Evolutionary conservation across 37 sponge, comb jelly and placozoan genomes (phyloP), one percentile per base, ranked within the genome.

Genomic region (Oopsacas minuta): DNA sequence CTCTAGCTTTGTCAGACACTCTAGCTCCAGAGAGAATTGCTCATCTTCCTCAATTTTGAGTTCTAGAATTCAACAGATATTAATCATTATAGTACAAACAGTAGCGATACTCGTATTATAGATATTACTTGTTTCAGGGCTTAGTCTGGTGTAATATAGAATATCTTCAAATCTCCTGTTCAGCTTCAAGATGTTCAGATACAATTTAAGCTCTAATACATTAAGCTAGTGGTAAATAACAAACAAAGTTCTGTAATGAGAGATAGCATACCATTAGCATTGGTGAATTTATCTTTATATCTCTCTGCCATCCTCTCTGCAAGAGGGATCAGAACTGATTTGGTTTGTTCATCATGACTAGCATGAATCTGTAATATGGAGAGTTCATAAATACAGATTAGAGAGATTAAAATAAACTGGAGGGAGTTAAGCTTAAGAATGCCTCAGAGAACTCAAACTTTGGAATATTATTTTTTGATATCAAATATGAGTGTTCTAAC

Each of bases 291-390:
- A 15, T 46, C 49, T 7, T 91, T 51, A 39, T 89, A 91, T 82
- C 90, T 93, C 38, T 91, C 87, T 75, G 93, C 85, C 91, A 96
- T 86, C 39, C 53, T 86, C 87, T 96, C 92, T 0, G 96, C 94
- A 38, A 96, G 86, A 23, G 96, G 90, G 23, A 94, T 88, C 3
- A 85, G 85, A 61, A 61, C 75, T 61, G 75, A 61, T 12, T 61
- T 61, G 3, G 75, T 61, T 12, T 61, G 75, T n/a, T 61, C 75
- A 34, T 61, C 75, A 20, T 61, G 20, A 34, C 75, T 61, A 10
- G 20, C 75, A 61, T n/a, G 28, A n/a, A 61, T 61, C 75, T 61
- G 28, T 61, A 15, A 15, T 15, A n/a, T n/a, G n/a, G n/a, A n/a
- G n/a, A n/a, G n/a, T n/a, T n/a, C n/a, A n/a, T n/a, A n/a, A n/a